These are phyloP conservation scores for Cervus canadensis DNA, from an alignment of 2,113 vertebrate genomes.

Conservation along the genomic window DNA sequence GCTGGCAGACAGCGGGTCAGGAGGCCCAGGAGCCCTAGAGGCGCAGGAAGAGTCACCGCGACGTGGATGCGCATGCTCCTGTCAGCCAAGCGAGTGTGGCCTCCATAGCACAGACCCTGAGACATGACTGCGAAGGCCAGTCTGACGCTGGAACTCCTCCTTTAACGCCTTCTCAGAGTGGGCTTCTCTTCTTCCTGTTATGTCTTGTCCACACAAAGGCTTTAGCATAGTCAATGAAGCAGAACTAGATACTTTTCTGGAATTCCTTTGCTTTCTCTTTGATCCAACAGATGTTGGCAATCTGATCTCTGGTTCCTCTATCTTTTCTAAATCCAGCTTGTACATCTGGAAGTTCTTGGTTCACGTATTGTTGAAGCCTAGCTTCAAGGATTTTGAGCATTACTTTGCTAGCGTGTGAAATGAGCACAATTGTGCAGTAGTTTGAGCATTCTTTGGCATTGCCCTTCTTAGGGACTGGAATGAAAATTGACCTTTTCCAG, in stretches of 20 bases:
- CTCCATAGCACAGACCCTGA: neutral
- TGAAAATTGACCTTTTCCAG: neutral
- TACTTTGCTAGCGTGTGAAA: neutral
- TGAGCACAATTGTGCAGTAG: neutral
- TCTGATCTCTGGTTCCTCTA: neutral
- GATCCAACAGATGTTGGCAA: neutral
- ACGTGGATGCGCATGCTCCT: accelerated
- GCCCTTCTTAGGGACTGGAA: neutral
- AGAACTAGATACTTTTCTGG: neutral
- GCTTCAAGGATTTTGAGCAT: neutral
- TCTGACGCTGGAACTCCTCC: neutral
- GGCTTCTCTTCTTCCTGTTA: neutral
- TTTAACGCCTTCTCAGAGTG: neutral
- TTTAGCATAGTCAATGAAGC: neutral
- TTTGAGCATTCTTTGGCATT: neutral
- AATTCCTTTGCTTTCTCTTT: neutral
- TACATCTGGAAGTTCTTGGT: neutral
- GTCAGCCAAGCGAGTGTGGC: accelerated
- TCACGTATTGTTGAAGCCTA: neutral
- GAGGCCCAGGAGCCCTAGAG: neutral
- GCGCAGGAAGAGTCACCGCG: neutral
- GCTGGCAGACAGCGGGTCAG: accelerated
- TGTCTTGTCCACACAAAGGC: neutral
- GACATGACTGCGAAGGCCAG: accelerated
- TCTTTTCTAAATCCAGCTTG: neutral